These are phyloP conservation scores for Microtus agrestis DNA, from an alignment of 2,797 vertebrate genomes.

Conservation along the genomic window DNA sequence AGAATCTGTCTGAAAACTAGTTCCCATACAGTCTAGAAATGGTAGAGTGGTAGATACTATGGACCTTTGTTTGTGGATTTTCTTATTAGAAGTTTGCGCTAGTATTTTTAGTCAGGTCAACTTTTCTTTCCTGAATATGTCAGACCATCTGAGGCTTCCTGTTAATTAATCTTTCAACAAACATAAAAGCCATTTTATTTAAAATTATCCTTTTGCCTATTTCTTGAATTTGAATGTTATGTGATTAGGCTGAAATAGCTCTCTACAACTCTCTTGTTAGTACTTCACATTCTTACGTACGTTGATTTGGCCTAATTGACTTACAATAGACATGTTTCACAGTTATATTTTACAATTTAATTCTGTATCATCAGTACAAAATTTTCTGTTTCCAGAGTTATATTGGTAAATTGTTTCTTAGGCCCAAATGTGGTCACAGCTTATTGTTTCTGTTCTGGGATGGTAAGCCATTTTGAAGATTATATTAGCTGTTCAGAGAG, in stretches of 20 bases:
- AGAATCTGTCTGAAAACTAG: not conserved
- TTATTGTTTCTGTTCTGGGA: not conserved
- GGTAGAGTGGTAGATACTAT: no score
- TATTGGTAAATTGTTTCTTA: not conserved
- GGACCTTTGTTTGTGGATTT: no score
- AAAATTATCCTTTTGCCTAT: not conserved
- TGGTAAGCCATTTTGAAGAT: not conserved
- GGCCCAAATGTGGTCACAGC: not conserved
- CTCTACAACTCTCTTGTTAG: not conserved
- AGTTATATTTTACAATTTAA: not conserved
- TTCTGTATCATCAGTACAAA: not conserved
- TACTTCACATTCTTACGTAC: not conserved
- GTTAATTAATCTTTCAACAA: not conserved
- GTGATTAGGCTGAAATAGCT: not conserved
- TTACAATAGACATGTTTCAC: not conserved
- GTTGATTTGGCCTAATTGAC: not conserved
- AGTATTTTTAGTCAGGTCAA: not conserved
- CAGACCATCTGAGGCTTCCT: not conserved
- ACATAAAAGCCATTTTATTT: not conserved
- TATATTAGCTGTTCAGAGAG: conserved; percentile 20
- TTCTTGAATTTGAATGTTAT: conserved; percentile 25
- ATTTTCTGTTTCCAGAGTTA: not conserved
- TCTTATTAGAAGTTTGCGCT: not conserved
- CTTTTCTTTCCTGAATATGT: no score
- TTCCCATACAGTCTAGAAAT: not conserved